Base-by-base conservation (phyloP, 2,113 vertebrate genomes). In the Lamprotornis superbus region DNA sequence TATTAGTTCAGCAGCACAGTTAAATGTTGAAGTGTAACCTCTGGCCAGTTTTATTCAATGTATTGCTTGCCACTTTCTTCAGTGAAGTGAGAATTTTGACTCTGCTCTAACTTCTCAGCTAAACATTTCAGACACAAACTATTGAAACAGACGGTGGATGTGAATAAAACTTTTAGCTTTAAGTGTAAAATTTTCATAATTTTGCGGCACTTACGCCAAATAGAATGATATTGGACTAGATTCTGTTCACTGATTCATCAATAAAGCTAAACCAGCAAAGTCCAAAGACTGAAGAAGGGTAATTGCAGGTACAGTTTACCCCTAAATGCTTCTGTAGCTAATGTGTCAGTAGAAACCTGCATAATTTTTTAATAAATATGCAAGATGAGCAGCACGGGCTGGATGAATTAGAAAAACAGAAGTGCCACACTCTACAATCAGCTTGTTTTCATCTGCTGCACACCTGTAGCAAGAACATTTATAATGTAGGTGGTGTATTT, bases 321-420 rank as follows among this genome's bases (percentile, higher is more conserved):
- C 17, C 25, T 78, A 71, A 83, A 89, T 67, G 6, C 7, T 64
- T 81, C 80, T 73, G 15, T 63, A 78, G 22, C 9, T 82, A 75
- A 60, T 40, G 39, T 91, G 39, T 55, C 56, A 91, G 56, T 68
- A 71, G 49, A 92, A 88, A 59, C 24, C 44, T 76, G 56, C 24
- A 87, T 89, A 71, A 94, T 95, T 93, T 78, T 75, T 44, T 35
- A 89, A 89, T 75, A 89, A 94, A 71, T 89, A 84, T 42, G 40
- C 56, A 82, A 81, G 33, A 75, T 56, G 24, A 91, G 24, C n/a
- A 79, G 53, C 13, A 75, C 7, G 79, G 44, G 3, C 9, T 75
- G 64, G 21, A 64, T 64, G 35, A 92, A 82, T 67, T 77, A 74
- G 31, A 89, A 75, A 89, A 93, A 50, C 12, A 81, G 35, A 74